Conservation (phyloP, 2,797 vertebrate genomes). For the Chaetodon trifasciatus region DNA sequence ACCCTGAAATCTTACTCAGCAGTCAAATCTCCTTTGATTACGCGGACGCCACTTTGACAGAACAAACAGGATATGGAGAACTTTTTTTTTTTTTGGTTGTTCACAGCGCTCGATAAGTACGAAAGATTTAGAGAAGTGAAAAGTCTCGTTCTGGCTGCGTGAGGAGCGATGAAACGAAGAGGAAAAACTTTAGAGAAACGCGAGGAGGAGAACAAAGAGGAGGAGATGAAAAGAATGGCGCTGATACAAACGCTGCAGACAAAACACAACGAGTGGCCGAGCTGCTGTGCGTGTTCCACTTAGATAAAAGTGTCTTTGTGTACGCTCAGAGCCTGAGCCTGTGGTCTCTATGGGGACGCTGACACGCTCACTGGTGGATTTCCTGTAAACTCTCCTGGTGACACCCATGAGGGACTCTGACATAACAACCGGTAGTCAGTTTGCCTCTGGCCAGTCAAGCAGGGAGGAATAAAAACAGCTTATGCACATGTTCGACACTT, state of each 20-base stretch:
- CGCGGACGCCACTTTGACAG: constrained; percentile 6
- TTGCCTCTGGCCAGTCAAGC: constrained; percentile 81
- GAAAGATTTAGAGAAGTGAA: constrained; percentile 48
- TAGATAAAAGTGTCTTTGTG: constrained; percentile 74
- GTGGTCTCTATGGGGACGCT: constrained; percentile 82
- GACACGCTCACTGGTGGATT: constrained; percentile 80
- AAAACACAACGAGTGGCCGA: constrained; percentile 45
- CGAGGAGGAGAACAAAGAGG: background rate
- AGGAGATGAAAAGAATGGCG: constrained; percentile 20
- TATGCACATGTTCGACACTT: constrained; percentile 80
- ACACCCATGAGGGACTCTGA: constrained; percentile 81
- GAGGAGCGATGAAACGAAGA: background rate
- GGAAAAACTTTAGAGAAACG: background rate
- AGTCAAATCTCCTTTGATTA: constrained; percentile 26
- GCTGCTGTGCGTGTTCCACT: constrained; percentile 54
- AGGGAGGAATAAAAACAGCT: constrained; percentile 80
- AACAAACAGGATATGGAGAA: constrained; percentile 36
- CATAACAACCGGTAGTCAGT: constrained; percentile 86
- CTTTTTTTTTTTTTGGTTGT: background rate
- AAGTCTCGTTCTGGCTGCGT: constrained; percentile 26
- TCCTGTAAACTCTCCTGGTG: constrained; percentile 85
- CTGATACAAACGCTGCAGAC: constrained; percentile 23
- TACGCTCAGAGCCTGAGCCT: constrained; percentile 64
- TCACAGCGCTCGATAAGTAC: constrained; percentile 5
- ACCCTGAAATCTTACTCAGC: constrained; percentile 33